Percentiles rank a stretch among this genome's conserved stretches.
Evolutionary conservation across 2,113 vertebrate genomes (phyloP).

Genomic region (Rallus limicola): DNA sequence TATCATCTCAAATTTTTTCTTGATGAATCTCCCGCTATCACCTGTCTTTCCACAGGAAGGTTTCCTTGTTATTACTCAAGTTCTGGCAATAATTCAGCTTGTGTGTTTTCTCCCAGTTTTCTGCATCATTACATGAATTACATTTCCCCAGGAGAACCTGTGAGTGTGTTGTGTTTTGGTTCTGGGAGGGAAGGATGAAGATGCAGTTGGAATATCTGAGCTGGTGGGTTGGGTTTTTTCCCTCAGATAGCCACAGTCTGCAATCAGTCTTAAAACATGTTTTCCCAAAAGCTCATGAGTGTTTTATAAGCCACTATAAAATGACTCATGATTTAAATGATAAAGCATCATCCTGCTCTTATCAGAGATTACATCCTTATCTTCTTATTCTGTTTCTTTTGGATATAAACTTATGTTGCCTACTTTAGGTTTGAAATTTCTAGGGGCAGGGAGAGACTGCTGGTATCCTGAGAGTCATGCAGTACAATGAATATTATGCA

Average conservation of each 20-base stretch:
- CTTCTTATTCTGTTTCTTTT: not conserved
- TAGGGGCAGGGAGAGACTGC: not conserved
- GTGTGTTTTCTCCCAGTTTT: not conserved
- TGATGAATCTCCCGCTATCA: fast-evolving
- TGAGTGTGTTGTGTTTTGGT: not conserved
- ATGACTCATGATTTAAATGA: not conserved
- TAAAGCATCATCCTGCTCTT: not conserved
- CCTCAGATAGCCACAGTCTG: not conserved
- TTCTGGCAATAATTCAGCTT: not conserved
- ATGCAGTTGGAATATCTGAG: not conserved
- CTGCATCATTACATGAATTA: not conserved
- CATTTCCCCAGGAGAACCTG: not conserved
- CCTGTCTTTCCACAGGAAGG: not conserved
- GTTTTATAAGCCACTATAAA: not conserved
- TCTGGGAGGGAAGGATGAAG: not conserved
- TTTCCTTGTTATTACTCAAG: not conserved
- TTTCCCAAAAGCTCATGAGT: not conserved
- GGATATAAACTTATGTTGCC: not conserved
- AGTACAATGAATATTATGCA: not conserved
- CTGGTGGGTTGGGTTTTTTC: not conserved
- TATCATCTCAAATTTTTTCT: not conserved
- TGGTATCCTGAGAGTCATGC: not conserved
- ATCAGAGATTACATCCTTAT: not conserved
- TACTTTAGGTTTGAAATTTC: not conserved
- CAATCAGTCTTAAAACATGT: not conserved